Evolutionary conservation across 2,888 invertebrate genomes (phyloP).

Genomic region (Tholera decimalis): DNA sequence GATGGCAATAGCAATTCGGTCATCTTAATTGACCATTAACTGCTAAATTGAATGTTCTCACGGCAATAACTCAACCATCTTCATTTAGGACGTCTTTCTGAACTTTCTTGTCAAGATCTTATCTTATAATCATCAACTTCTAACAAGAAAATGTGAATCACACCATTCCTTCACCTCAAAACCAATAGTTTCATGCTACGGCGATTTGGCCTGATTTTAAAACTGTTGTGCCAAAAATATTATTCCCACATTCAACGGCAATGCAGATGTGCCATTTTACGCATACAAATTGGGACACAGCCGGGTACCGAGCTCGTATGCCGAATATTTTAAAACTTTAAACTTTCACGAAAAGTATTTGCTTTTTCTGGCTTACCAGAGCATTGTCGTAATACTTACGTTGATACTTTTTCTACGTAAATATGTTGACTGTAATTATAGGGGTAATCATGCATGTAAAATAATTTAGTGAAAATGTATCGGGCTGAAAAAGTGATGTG

Average conservation of each 20-base stretch:
- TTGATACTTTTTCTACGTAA: slow-evolving; percentile 43
- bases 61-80: background rate
- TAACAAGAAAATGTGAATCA: background rate
- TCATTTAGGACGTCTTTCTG: background rate
- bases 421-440: slow-evolving; percentile 31
- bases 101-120: background rate
- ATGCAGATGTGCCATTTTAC: slow-evolving; percentile 87
- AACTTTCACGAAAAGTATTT: slow-evolving; percentile 47
- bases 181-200: slow-evolving; percentile 54
- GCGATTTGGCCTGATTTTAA: slow-evolving; percentile 76
- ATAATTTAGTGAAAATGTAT: slow-evolving; percentile 45
- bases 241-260: slow-evolving; percentile 79
- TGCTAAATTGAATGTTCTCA: background rate
- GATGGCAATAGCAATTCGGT: slow-evolving; percentile 1
- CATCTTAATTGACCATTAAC: slow-evolving; percentile 1
- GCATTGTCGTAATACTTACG: slow-evolving; percentile 23
- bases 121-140: background rate
- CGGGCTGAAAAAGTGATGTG: slow-evolving; percentile 20
- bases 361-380: slow-evolving; percentile 27
- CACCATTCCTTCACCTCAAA: slow-evolving; percentile 13
- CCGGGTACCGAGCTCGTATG: slow-evolving; percentile 48
- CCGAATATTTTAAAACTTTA: slow-evolving; percentile 47
- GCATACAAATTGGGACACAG: slow-evolving; percentile 79
- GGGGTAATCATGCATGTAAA: slow-evolving; percentile 52
- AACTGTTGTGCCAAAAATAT: slow-evolving; percentile 83